These are phyloP conservation scores for Sebastes nivosus DNA, from an alignment of 2,797 vertebrate species.

Conservation along the genomic window DNA sequence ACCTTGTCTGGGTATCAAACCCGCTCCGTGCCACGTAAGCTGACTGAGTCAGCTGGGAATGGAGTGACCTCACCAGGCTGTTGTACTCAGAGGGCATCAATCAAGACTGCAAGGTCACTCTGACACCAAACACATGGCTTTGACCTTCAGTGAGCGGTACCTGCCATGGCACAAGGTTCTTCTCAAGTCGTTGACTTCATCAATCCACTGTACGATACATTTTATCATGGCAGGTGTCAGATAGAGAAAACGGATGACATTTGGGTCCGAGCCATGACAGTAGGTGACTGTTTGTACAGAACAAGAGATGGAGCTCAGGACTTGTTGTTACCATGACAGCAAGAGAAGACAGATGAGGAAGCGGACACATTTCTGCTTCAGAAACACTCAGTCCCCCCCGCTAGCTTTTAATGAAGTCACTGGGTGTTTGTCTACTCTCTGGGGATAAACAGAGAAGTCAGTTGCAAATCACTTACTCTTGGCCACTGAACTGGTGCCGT, in stretches of 20 bases:
- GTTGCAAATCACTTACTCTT: constrained; percentile 64
- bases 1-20: constrained; percentile 54
- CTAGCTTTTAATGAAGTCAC: constrained; percentile 76
- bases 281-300: constrained; percentile 24
- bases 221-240: constrained; percentile 58
- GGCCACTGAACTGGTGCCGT: constrained; percentile 38
- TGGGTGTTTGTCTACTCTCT: constrained; percentile 51
- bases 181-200: constrained; percentile 31
- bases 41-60: constrained; percentile 57
- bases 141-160: constrained; percentile 42
- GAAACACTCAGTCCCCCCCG: constrained; percentile 33
- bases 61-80: constrained; percentile 49
- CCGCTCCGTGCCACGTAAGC: constrained; percentile 6
- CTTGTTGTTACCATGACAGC: constrained; percentile 68
- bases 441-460: constrained; percentile 53
- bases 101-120: constrained; percentile 60
- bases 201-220: neutral
- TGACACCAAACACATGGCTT: constrained; percentile 43
- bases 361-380: constrained; percentile 39
- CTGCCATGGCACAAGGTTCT: constrained; percentile 28
- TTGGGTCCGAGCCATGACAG: constrained; percentile 24
- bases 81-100: constrained; percentile 58
- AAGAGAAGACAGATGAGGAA: constrained; percentile 57
- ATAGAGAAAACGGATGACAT: constrained; percentile 53
- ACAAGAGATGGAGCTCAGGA: constrained; percentile 35